Evolutionary conservation across 2,113 vertebrate genomes (phyloP).

Genomic region (Pan paniscus): DNA sequence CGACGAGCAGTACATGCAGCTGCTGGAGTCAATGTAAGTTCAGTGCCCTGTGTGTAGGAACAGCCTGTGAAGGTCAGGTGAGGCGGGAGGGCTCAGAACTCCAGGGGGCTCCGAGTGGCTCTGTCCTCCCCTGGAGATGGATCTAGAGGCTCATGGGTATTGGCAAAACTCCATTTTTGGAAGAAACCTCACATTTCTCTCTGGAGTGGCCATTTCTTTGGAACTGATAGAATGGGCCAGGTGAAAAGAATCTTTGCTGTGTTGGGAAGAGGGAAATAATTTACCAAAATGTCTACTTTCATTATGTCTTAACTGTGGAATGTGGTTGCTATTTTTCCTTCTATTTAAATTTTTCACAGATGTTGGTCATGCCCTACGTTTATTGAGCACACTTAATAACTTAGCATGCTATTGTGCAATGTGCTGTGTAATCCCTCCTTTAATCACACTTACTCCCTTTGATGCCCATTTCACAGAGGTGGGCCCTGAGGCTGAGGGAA

Average conservation of each 20-base stretch:
- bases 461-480: background rate
- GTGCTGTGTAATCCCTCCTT: background rate
- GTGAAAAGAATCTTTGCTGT: background rate
- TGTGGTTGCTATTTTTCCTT: background rate
- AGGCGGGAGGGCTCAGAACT: fast-evolving
- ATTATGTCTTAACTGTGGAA: background rate
- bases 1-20: conserved; percentile 95
- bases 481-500: background rate
- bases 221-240: background rate
- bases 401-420: fast-evolving
- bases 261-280: background rate
- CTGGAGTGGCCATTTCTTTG: background rate
- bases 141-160: fast-evolving
- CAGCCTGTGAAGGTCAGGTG: fast-evolving
- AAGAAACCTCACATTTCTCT: background rate
- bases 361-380: background rate
- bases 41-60: fast-evolving
- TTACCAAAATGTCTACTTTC: background rate
- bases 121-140: background rate
- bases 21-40: conserved; percentile 95
- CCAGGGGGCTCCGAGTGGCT: fast-evolving
- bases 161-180: background rate
- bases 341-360: background rate
- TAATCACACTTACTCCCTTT: background rate
- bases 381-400: fast-evolving